Evolutionary conservation across 2,113 vertebrate genomes (phyloP).

Genomic region (Ctenomys sociabilis): DNA sequence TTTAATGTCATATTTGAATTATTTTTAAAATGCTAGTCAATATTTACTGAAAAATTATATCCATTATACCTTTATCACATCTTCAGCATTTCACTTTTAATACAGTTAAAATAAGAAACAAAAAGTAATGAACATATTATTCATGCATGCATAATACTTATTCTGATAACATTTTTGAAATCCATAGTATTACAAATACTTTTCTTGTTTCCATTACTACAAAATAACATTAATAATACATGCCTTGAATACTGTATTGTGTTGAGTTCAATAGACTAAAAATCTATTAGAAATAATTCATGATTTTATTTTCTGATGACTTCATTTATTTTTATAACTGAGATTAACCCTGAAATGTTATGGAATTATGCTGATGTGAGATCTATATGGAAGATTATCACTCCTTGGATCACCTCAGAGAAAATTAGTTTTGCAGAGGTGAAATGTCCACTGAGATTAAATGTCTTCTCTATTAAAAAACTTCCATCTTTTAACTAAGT

Average conservation of each 20-base stretch:
- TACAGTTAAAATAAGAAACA: slow-evolving; percentile 64
- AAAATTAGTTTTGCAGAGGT: not conserved
- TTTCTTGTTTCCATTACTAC: slow-evolving; percentile 57
- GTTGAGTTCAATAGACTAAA: slow-evolving; percentile 54
- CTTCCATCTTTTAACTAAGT: not conserved
- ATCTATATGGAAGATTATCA: not conserved
- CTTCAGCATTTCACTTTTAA: slow-evolving; percentile 48
- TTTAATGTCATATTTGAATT: slow-evolving; percentile 50
- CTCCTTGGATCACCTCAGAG: not conserved
- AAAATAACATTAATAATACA: slow-evolving; percentile 71
- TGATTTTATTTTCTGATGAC: slow-evolving; percentile 55
- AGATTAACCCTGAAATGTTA: slow-evolving; percentile 3
- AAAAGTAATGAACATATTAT: slow-evolving; percentile 50
- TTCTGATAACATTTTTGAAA: slow-evolving; percentile 66
- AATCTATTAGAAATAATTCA: slow-evolving; percentile 51
- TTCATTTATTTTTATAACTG: slow-evolving; percentile 37
- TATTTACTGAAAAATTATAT: slow-evolving; percentile 58
- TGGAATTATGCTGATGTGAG: not conserved
- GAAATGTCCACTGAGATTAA: not conserved
- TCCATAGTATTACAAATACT: slow-evolving; percentile 61
- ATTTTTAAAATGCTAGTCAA: slow-evolving; percentile 33
- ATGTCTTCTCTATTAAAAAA: not conserved
- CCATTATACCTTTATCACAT: slow-evolving; percentile 36
- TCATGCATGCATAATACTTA: slow-evolving; percentile 70
- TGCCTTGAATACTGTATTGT: slow-evolving; percentile 53